Percentiles rank a stretch among this genome's conserved stretches.
Conservation (phyloP, 2,888 invertebrate species). For the Amaurobius ferox region DNA sequence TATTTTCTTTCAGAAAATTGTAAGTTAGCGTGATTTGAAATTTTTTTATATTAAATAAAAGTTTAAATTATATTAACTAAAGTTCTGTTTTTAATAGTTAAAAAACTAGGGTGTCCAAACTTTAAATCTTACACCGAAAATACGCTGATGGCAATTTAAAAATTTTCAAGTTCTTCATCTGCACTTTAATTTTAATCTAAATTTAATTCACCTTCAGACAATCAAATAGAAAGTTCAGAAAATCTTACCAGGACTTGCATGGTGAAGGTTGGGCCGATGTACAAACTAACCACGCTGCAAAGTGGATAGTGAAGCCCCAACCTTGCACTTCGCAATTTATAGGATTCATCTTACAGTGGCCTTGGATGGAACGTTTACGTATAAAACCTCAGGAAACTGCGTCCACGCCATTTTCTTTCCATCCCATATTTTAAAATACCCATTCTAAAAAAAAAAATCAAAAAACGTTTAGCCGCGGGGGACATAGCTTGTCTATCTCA, state of each 20-base stretch:
- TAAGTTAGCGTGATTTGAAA: no score
- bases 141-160: no score
- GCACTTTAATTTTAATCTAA: no score
- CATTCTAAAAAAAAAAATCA: not conserved
- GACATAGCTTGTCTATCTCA: not conserved
- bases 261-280: constrained; percentile 7
- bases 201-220: no score
- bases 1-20: no score
- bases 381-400: not conserved
- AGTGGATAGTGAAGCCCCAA: constrained; percentile 4
- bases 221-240: no score
- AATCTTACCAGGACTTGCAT: constrained; percentile 43
- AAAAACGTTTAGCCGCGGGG: not conserved
- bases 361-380: not conserved
- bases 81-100: no score
- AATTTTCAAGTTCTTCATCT: no score
- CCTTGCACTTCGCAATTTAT: not conserved
- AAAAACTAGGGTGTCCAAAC: no score
- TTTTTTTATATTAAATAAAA: no score
- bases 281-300: constrained; percentile 8
- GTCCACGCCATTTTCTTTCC: not conserved
- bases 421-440: not conserved
- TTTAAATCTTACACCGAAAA: no score
- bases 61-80: no score
- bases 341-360: not conserved